Base-by-base conservation (phyloP, 2,888 invertebrate genomes). In the Prosapia bicincta region DNA sequence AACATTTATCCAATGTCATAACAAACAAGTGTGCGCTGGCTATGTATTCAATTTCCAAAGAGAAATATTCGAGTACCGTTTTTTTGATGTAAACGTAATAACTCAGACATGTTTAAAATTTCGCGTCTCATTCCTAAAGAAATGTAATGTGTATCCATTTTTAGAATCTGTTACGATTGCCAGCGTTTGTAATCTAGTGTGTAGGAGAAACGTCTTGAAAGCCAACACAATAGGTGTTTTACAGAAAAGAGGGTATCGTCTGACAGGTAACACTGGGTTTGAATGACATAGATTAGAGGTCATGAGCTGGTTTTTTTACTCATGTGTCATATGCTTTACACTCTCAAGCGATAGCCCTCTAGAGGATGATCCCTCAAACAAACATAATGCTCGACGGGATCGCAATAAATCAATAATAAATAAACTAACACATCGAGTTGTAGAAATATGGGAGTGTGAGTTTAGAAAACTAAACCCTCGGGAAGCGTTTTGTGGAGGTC, bases 201-300 rank as follows among this genome's bases (percentile, higher is more conserved):
- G 69, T 32, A 25, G 70, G 0, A 78, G 79, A 25, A 81, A 82
- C 24, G 82, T 81, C 78, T 71, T 82, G 9, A 77, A 81, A 78
- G 32, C 77, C 5, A 69, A 82, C 5, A 80, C 80, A 0, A 82
- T 83, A 9, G 82, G 80, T 10, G 76, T 83, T 3, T 79, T 83
- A n/a, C 83, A 82, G 0, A 70, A 67, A 3, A 70, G 71, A 0
- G 82, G 83, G 1, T 83, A 83, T 71, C 69, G 83, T 6, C 66
- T 43, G 13, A 66, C 69, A 7, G 80, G 82, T 66, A 81, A 79
- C 75, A 79, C 72, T 78, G 81, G 0, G 77, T 73, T 71, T 76
- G 74, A 5, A 69, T 69, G 1, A 74, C 72, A 0, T 66, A 74
- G 13, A 66, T 80, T 20, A 78, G 69, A 80, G 26, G 78, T 78